Evolutionary conservation across 30 jellyfish, hydroid and myxozoan species (phyloP).

Genomic region (Chrysaora quinquecirrha): DNA sequence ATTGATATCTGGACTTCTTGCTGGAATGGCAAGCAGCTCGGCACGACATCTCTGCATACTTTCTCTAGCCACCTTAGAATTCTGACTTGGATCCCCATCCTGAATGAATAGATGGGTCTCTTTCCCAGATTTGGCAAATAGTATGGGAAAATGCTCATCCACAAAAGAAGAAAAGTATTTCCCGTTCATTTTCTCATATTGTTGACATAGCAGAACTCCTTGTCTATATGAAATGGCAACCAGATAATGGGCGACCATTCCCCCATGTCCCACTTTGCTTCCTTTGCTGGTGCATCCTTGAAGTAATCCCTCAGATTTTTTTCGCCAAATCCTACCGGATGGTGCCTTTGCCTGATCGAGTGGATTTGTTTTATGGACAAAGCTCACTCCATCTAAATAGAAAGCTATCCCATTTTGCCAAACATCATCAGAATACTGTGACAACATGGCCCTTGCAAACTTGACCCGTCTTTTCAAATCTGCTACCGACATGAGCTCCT

Average conservation of each 20-base stretch:
- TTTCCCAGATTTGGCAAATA: background rate
- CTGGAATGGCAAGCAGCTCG: background rate
- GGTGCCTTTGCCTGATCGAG: background rate
- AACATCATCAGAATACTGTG: background rate
- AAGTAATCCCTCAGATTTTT: background rate
- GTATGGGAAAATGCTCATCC: background rate
- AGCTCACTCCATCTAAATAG: background rate
- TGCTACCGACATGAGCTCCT: slow-evolving; percentile 1
- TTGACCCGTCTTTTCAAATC: background rate
- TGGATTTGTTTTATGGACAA: background rate
- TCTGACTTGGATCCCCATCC: background rate
- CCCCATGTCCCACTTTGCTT: background rate
- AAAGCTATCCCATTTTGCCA: background rate
- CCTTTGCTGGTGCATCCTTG: background rate
- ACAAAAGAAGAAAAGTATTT: background rate
- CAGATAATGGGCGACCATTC: background rate
- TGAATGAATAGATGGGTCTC: background rate
- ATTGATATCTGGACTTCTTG: background rate
- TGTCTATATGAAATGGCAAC: background rate
- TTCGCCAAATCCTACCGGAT: background rate
- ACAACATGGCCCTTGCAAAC: background rate
- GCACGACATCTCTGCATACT: background rate
- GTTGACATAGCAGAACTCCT: background rate
- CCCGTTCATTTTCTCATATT: background rate
- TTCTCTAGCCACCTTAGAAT: background rate